Base-by-base conservation (phyloP, 2,888 invertebrate species). In the Calliopum simillimum region DNA sequence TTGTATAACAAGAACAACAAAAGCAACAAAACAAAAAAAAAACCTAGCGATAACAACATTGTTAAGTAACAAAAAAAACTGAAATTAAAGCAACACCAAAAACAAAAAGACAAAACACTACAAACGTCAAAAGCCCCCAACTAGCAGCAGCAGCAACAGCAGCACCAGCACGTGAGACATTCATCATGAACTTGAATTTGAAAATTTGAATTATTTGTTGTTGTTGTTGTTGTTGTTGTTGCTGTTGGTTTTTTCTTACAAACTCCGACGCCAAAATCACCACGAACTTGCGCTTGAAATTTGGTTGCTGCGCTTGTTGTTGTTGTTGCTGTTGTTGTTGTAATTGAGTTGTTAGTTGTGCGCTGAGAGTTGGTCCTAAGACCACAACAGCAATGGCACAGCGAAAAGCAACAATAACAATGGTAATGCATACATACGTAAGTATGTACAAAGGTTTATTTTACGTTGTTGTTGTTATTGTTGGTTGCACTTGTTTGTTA, bases 141-240 rank as follows among this genome's bases (percentile, higher is more conserved):
- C 58, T 13, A 46, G 16, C 47, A 56, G 14, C 55, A 16, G 12
- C 21, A 19, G 11, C 53, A 4, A 13, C 65, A 23, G 55, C 14
- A 12, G 41, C 73, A 44, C 67, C 61, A 74, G 76, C 76, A 77
- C 76, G 76, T 77, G 76, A 75, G 72, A 73, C 73, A 75, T 76
- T 76, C 68, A 74, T 77, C 77, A 76, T 76, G 77, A 76, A 76
- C 76, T 76, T 77, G 83, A 82, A 83, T 81, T 81, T 82, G 81
- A 79, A 80, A 82, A 83, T 81, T 81, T 82, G 81, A 79, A 80
- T 80, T 55, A 64, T 56, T 75, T n/a, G n/a, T n/a, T n/a, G n/a
- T 81, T 78, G 77, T 79, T 80, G 78, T 80, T 78, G 2, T 79
- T 79, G 76, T 78, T 77, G 75, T 74, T 80, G 75, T 76, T 76